phyloP scores from a whole-genome alignment of 2,797 vertebrate genomes.

The Acanthurus leucopareius region DNA sequence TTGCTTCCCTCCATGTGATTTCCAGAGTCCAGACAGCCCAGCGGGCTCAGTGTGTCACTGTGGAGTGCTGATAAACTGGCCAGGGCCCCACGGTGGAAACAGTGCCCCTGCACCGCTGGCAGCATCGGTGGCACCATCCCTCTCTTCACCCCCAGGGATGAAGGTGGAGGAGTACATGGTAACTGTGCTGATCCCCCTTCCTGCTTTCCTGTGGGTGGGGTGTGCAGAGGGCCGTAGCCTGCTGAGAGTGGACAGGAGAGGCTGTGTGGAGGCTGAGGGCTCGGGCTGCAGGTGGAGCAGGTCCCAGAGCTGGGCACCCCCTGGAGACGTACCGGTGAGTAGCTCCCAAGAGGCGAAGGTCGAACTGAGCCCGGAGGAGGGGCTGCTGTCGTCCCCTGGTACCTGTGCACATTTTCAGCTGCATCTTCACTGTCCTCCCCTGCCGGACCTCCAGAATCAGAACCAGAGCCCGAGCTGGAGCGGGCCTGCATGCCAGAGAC shows the following conservation, averaged over 20 bases:
- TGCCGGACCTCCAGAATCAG: constrained; percentile 65
- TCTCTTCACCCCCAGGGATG: constrained; percentile 77
- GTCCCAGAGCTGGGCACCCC: constrained; percentile 85
- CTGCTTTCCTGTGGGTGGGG: constrained; percentile 65
- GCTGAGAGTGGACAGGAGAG: constrained; percentile 86
- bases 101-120: constrained; percentile 79
- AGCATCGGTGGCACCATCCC: constrained; percentile 70
- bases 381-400: constrained; percentile 49
- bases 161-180: constrained; percentile 68
- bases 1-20: constrained; percentile 79
- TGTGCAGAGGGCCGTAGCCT: constrained; percentile 76
- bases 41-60: constrained; percentile 73
- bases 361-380: constrained; percentile 86
- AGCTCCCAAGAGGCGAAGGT: constrained; percentile 94
- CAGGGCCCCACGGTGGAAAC: constrained; percentile 82
- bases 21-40: constrained; percentile 74
- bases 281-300: constrained; percentile 89
- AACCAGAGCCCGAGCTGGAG: constrained; percentile 55
- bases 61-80: constrained; percentile 72
- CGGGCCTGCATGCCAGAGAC: constrained; percentile 89
- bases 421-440: constrained; percentile 67
- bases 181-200: constrained; percentile 26
- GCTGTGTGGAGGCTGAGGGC: constrained; percentile 84
- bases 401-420: constrained; percentile 52
- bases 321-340: constrained; percentile 91